Percentiles rank a stretch among this genome's conserved stretches.
These are phyloP conservation scores for Hermaeophaga mercurialis DNA, from an alignment of 2,888 invertebrate species.

Conservation along the genomic window DNA sequence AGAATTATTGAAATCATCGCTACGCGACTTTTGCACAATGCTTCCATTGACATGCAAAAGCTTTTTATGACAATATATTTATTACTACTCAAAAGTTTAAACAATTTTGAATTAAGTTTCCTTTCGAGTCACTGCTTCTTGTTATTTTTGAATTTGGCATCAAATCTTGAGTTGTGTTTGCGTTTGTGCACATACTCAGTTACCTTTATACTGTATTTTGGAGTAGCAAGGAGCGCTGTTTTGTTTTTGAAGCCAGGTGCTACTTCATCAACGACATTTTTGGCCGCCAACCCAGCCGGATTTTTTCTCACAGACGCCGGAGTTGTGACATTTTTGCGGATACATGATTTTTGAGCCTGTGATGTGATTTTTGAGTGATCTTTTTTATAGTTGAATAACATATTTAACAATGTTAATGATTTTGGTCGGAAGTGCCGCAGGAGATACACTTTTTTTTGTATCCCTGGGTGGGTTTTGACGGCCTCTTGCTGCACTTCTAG, in stretches of 20 bases:
- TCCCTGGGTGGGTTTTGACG: slow-evolving; percentile 50
- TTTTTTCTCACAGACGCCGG: slow-evolving; percentile 31
- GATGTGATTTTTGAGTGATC: slow-evolving; percentile 56
- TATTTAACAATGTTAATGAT: slow-evolving; percentile 44
- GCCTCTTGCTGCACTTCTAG: slow-evolving; percentile 57
- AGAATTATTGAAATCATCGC: too few species aligned
- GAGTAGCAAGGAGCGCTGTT: slow-evolving; percentile 58
- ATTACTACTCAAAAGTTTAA: too few species aligned
- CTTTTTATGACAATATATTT: too few species aligned
- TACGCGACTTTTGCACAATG: too few species aligned
- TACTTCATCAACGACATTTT: slow-evolving; percentile 47
- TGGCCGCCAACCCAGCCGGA: slow-evolving; percentile 45
- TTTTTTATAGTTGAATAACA: slow-evolving; percentile 55
- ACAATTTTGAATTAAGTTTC: too few species aligned
- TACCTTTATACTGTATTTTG: slow-evolving; percentile 47
- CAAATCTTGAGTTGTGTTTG: slow-evolving; percentile 24
- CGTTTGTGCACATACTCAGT: slow-evolving; percentile 38
- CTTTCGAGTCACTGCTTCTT: too few species aligned
- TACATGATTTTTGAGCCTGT: slow-evolving; percentile 45
- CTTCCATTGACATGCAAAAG: too few species aligned
- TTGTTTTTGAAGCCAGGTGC: slow-evolving; percentile 54
- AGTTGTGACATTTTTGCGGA: slow-evolving; percentile 26
- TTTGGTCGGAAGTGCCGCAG: slow-evolving; percentile 57
- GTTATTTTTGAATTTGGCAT: too few species aligned
- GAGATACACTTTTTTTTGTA: slow-evolving; percentile 59